phyloP scores from a whole-genome alignment of 2,113 vertebrate species.

The Gavialis gangeticus region DNA sequence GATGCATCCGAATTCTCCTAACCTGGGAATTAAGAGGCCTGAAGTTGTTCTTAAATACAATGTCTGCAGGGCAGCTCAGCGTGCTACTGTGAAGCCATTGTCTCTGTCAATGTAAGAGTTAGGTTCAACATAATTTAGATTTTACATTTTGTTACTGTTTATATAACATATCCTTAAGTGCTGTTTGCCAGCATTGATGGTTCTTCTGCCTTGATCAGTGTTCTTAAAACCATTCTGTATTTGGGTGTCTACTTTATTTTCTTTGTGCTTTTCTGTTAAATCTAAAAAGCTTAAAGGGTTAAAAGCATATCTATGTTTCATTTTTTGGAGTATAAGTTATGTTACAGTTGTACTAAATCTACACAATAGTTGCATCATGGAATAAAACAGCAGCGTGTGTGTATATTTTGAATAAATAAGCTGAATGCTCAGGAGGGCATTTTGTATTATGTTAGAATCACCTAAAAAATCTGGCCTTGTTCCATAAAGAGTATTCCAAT shows the following conservation, averaged over 20 bases:
- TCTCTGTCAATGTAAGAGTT: neutral
- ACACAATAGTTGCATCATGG: slow-evolving; percentile 27
- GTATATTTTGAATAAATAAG: slow-evolving; percentile 59
- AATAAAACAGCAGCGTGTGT: slow-evolving; percentile 61
- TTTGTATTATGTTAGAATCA: slow-evolving; percentile 65
- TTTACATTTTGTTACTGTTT: slow-evolving; percentile 1
- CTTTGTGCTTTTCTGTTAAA: no score
- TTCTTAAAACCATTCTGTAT: neutral
- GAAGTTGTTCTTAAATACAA: neutral
- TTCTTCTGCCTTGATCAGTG: slow-evolving; percentile 3
- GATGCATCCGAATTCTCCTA: neutral
- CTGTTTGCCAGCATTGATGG: slow-evolving; percentile 9
- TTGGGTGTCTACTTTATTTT: neutral
- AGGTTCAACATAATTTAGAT: neutral
- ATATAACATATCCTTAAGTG: neutral
- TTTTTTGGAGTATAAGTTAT: neutral
- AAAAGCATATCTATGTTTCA: neutral
- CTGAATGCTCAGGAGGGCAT: slow-evolving; percentile 65
- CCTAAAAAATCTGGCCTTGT: slow-evolving; percentile 36
- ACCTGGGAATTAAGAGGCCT: neutral
- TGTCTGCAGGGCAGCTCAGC: neutral
- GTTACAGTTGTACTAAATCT: slow-evolving; percentile 6
- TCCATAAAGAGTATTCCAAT: slow-evolving; percentile 53
- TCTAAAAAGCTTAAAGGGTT: slow-evolving; percentile 37
- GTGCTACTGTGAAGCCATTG: neutral